Conservation (phyloP, 53 echinoderm and acorn worm species). For the Henricia sp. region DNA sequence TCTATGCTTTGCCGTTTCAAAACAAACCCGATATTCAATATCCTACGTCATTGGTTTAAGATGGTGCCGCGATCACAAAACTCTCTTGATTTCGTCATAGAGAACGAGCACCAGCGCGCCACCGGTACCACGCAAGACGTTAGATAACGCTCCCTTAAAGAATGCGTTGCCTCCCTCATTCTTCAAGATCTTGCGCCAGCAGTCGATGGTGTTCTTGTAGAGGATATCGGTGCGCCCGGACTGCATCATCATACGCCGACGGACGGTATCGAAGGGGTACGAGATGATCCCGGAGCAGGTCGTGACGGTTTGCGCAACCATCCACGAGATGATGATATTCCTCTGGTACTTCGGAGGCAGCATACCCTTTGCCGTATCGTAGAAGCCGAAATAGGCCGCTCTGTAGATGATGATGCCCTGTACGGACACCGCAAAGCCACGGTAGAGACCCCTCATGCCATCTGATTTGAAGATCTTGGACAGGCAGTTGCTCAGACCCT, state of each 20-base stretch:
- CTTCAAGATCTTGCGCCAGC: slow-evolving; percentile 86
- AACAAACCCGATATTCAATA: not conserved
- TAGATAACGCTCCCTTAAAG: slow-evolving; percentile 98
- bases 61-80: slow-evolving; percentile 14
- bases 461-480: slow-evolving; percentile 86
- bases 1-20: not conserved
- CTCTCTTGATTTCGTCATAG: slow-evolving; percentile 83
- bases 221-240: slow-evolving; percentile 85
- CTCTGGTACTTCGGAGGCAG: slow-evolving; percentile 68
- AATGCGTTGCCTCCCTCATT: slow-evolving; percentile 81
- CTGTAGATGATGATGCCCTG: slow-evolving; percentile 99
- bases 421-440: slow-evolving; percentile 91
- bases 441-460: slow-evolving; percentile 88
- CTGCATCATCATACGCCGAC: slow-evolving; percentile 99
- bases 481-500: slow-evolving; percentile 90
- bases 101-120: slow-evolving; percentile 92
- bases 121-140: slow-evolving; percentile 93
- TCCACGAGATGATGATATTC: slow-evolving; percentile 93
- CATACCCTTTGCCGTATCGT: slow-evolving; percentile 96
- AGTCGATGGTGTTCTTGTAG: slow-evolving; percentile 95
- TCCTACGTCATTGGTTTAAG: not conserved
- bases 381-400: slow-evolving; percentile 96
- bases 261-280: slow-evolving; percentile 97
- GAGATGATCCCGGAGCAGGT: slow-evolving; percentile 94
- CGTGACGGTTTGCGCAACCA: slow-evolving; percentile 92